Percentiles rank a stretch among this genome's conserved stretches.
These are phyloP conservation scores for Euwallacea fornicatus DNA, from an alignment of 1,140 invertebrate genomes.

Conservation along the genomic window DNA sequence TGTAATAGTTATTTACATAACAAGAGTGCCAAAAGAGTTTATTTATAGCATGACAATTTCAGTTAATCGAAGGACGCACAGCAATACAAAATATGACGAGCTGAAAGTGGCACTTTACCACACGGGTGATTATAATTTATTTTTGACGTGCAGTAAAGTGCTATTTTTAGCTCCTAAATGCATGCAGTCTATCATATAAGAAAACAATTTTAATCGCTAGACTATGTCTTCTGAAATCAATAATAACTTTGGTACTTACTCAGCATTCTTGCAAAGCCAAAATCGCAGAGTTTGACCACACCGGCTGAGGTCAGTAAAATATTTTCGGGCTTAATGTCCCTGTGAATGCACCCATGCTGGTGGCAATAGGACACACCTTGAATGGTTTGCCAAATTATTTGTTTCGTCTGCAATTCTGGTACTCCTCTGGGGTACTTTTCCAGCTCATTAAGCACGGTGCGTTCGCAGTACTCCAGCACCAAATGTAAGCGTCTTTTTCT, in stretches of 20 bases:
- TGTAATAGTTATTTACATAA: conserved; percentile 44
- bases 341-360: conserved; percentile 92
- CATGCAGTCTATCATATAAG: not conserved
- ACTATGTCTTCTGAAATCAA: not conserved
- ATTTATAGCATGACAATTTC: too few species aligned
- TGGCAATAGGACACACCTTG: conserved; percentile 96
- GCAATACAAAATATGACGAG: too few species aligned
- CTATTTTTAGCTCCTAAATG: not conserved
- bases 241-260: conserved; percentile 64
- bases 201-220: not conserved
- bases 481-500: conserved; percentile 94
- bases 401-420: conserved; percentile 84
- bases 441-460: conserved; percentile 94
- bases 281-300: conserved; percentile 97
- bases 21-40: not conserved
- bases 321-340: conserved; percentile 99
- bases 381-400: conserved; percentile 94
- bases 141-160: not conserved
- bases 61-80: too few species aligned
- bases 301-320: conserved; percentile 93
- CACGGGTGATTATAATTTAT: not conserved
- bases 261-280: conserved; percentile 96
- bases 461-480: conserved; percentile 98
- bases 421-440: conserved; percentile 78
- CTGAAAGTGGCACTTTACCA: too few species aligned